These are phyloP conservation scores for Uropsilus gracilis DNA, from an alignment of 2,113 vertebrate species.

Conservation along the genomic window DNA sequence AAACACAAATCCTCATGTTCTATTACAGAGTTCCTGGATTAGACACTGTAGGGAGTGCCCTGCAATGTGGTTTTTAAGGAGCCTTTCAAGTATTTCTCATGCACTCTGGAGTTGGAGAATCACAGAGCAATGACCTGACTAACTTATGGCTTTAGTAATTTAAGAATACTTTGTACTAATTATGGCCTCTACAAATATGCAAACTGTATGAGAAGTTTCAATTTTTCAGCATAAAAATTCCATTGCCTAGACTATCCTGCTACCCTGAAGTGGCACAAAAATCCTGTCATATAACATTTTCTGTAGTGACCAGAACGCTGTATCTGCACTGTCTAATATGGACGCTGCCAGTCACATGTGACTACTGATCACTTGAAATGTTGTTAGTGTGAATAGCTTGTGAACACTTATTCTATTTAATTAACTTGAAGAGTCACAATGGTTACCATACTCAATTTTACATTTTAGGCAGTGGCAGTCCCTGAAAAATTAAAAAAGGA, in stretches of 20 bases:
- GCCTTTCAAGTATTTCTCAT: background rate
- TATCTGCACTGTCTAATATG: background rate
- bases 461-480: background rate
- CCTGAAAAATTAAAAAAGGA: slow-evolving; percentile 20
- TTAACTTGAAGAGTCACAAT: background rate
- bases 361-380: background rate
- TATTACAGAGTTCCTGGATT: background rate
- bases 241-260: background rate
- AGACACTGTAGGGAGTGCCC: background rate
- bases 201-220: slow-evolving; percentile 38
- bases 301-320: background rate
- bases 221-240: slow-evolving; percentile 3
- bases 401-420: background rate
- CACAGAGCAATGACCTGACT: background rate
- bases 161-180: slow-evolving; percentile 1
- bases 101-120: background rate
- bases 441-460: background rate
- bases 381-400: background rate
- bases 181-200: background rate
- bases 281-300: background rate
- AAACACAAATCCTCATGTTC: background rate
- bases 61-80: background rate
- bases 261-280: slow-evolving; percentile 9
- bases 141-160: background rate
- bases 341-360: background rate